These are phyloP conservation scores for Eulemur rubriventer DNA, from an alignment of 2,797 vertebrate genomes.

Conservation along the genomic window DNA sequence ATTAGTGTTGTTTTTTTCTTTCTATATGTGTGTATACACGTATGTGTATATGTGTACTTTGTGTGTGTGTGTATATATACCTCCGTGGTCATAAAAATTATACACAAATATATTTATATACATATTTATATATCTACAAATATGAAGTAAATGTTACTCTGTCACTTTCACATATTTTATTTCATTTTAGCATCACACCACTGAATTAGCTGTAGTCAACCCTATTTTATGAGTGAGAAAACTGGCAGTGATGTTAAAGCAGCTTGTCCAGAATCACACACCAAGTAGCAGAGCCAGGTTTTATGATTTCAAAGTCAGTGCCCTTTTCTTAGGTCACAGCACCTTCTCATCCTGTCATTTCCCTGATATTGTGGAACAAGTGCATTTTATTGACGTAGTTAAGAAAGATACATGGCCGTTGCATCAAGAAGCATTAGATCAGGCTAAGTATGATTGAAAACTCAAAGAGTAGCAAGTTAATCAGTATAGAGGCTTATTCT, in stretches of 20 bases:
- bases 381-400: not conserved
- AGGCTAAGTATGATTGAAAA: not conserved
- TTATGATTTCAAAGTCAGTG: not conserved
- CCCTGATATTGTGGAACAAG: not conserved
- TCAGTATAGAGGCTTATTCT: not conserved
- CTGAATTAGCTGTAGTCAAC: not conserved
- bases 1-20: not conserved
- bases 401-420: not conserved
- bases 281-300: not conserved
- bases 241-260: not conserved
- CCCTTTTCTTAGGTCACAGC: not conserved
- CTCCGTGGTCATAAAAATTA: not conserved
- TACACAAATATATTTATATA: not conserved
- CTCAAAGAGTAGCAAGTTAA: not conserved
- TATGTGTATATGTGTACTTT: not conserved
- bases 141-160: not conserved
- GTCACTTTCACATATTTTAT: not conserved
- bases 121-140: not conserved
- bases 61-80: not conserved
- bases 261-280: not conserved
- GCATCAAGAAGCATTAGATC: not conserved
- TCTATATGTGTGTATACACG: not conserved
- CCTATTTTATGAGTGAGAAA: not conserved
- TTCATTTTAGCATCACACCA: not conserved
- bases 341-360: not conserved